Conservation (phyloP, 2,113 vertebrate species). For the Chelonoidis abingdonii region DNA sequence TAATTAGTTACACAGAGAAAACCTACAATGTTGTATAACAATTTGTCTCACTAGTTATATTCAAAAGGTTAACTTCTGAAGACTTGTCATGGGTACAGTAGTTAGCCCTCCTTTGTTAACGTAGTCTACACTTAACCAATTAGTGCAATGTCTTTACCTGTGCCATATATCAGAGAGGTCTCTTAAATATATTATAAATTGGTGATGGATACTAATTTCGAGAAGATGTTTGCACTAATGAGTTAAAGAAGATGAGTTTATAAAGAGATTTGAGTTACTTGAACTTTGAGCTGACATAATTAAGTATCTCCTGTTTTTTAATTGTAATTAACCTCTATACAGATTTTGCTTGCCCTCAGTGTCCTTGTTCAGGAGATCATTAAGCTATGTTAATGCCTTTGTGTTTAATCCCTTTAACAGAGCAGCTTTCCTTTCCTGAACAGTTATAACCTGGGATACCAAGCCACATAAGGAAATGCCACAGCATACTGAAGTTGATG, state of each 20-base stretch:
- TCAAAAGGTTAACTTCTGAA: conserved; percentile 1
- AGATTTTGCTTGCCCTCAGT: background rate
- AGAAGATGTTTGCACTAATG: background rate
- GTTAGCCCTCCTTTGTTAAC: background rate
- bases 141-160: background rate
- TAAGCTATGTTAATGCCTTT: background rate
- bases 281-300: background rate
- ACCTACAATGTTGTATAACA: background rate
- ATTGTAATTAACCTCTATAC: background rate
- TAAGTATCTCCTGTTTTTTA: conserved; percentile 3
- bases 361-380: background rate
- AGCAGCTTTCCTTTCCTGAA: background rate
- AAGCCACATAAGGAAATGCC: background rate
- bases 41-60: background rate
- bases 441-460: background rate
- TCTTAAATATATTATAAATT: conserved; percentile 7
- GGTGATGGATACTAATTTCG: background rate
- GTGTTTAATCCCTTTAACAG: background rate
- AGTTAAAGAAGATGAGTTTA: background rate
- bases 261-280: background rate
- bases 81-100: background rate
- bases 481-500: background rate
- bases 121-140: background rate
- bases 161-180: background rate
- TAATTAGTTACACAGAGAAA: background rate